Percentiles rank a stretch among this genome's conserved stretches.
These are phyloP conservation scores for Perognathus longimembris DNA, from an alignment of 2,113 vertebrate genomes.

Conservation along the genomic window DNA sequence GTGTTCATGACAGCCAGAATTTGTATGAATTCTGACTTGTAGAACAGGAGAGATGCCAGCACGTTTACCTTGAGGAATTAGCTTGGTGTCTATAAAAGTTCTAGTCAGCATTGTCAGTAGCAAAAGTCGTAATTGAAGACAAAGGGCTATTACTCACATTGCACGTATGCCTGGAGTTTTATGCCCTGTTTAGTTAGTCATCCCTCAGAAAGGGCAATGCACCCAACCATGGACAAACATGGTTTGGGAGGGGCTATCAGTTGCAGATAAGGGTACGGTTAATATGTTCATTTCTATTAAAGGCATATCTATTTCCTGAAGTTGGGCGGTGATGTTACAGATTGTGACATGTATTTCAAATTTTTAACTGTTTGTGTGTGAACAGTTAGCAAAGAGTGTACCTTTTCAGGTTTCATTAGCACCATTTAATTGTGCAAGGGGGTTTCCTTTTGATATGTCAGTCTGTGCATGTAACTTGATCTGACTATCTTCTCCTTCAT, in stretches of 20 bases:
- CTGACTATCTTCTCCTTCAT: too few species aligned
- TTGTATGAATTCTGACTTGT: not conserved
- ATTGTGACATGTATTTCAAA: not conserved
- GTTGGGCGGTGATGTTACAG: not conserved
- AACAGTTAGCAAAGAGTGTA: not conserved
- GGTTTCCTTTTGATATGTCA: too few species aligned
- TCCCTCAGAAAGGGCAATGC: constrained; percentile 46
- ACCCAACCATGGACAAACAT: constrained; percentile 13
- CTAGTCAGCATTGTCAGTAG: not conserved
- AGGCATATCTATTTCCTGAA: not conserved
- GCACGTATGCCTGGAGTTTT: not conserved
- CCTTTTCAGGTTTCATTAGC: not conserved
- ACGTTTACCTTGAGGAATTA: not conserved
- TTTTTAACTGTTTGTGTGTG: not conserved
- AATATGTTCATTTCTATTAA: constrained; percentile 34
- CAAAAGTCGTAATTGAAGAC: constrained; percentile 29
- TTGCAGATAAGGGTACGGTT: not conserved
- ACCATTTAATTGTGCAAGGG: too few species aligned
- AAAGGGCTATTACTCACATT: not conserved
- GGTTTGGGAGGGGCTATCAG: constrained; percentile 2
- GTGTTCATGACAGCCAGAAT: not conserved
- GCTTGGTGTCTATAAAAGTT: constrained; percentile 4
- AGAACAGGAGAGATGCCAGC: not conserved
- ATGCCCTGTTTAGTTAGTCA: constrained; percentile 58
- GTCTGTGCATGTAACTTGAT: too few species aligned